Percentiles rank a stretch among this genome's conserved stretches.
These are phyloP conservation scores for Protaetia brevitarsis DNA, from an alignment of 1,140 invertebrate genomes.

Conservation along the genomic window DNA sequence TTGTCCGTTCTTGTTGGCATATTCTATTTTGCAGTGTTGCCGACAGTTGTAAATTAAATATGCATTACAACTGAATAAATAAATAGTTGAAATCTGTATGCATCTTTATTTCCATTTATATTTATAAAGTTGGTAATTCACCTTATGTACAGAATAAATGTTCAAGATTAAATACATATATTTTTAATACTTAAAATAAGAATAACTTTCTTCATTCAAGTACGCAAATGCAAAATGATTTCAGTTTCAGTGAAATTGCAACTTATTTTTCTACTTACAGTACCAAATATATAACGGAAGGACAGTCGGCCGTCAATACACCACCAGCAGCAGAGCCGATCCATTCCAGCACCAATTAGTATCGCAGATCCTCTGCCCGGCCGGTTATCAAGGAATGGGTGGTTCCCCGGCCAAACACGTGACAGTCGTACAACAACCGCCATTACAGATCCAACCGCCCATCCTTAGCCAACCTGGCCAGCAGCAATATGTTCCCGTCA, in stretches of 20 bases:
- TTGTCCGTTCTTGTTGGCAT: no score
- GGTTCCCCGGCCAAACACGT: slow-evolving; percentile 84
- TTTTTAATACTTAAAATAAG: no score
- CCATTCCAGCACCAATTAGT: slow-evolving; percentile 84
- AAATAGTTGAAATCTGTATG: no score
- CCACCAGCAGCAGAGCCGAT: slow-evolving; percentile 59
- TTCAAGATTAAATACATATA: no score
- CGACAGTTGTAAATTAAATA: no score
- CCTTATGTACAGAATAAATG: no score
- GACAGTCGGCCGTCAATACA: slow-evolving; percentile 64
- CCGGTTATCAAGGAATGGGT: slow-evolving; percentile 76
- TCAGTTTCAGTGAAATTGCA: neutral
- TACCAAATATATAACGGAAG: slow-evolving; percentile 86
- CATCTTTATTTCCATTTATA: no score
- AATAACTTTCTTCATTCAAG: no score
- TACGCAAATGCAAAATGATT: no score
- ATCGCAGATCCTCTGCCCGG: slow-evolving; percentile 86
- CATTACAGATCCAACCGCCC: slow-evolving; percentile 66
- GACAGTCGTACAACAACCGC: slow-evolving; percentile 74
- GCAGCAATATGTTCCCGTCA: slow-evolving; percentile 85
- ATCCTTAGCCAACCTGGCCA: slow-evolving; percentile 68
- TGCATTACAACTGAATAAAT: no score
- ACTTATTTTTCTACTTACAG: slow-evolving; percentile 51
- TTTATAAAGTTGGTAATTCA: no score
- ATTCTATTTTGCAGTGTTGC: no score